Base-by-base conservation (phyloP, 2,888 invertebrate genomes). In the Geotrupes spiniger region DNA sequence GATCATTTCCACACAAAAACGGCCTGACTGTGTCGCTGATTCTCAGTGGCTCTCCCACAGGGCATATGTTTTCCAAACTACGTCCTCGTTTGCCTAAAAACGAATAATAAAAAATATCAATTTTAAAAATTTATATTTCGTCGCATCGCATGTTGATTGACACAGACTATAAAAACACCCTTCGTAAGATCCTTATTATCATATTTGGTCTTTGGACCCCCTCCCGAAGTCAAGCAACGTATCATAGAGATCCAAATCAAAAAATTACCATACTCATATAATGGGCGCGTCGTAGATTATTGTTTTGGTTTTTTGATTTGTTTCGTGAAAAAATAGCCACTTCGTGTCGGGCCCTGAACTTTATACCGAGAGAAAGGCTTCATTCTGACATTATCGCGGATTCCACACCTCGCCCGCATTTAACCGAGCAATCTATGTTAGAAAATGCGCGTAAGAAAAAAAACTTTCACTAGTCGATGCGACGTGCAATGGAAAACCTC, bases 1-100 rank as follows among this genome's bases (percentile, higher is more conserved):
- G 81, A 29, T 85, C 85, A 14, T 80, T 81, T 9, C 92, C 92
- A 66, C 92, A 92, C 17, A 92, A 75, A 71, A 90, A 92, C 0
- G 92, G 91, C 37, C 89, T 76, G 25, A 81, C 81, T 2, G 85
- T 86, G 59, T 87, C 89, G 4, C 75, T 78, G 37, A 89, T 84
- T 37, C 85, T 75, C 29, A 89, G 72, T 0, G 86, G 85, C 42
- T 84, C 79, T 41, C 90, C 89, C 1, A 85, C 83, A 1, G 89
- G 88, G 60, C 92, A 92, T 46, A 89, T 83, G 60, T 86, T 87
- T 53, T 83, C 82, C 42, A 92, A 76, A 64, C 84, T 89, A 62
- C 84, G 79, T 4, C 89, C 87, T 64, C 87, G 81, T 72, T 87
- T 85, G 64, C 85, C 84, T 84, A 63, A 5, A 65, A 72, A 54